Conservation (phyloP, 2,797 vertebrate genomes). For the Acrossocheilus wenchowensis region DNA sequence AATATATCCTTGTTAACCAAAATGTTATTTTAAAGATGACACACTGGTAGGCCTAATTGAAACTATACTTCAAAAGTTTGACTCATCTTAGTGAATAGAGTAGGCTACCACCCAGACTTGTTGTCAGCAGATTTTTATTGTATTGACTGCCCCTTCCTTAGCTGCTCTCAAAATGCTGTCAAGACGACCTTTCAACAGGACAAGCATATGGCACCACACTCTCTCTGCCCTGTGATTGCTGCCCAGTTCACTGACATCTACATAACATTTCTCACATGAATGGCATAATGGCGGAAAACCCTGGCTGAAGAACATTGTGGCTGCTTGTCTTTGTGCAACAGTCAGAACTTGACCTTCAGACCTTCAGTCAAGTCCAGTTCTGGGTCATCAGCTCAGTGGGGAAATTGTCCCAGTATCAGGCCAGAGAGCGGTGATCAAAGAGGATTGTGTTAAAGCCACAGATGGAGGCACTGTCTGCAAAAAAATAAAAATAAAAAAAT, state of each 20-base stretch:
- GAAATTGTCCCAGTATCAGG: not conserved
- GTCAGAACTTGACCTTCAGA: slow-evolving; percentile 14
- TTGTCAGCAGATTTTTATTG: not conserved
- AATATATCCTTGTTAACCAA: not conserved
- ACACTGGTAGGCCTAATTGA: not conserved
- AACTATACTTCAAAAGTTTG: not conserved
- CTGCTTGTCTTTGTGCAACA: slow-evolving; percentile 18
- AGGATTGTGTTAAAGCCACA: not conserved
- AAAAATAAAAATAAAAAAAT: too few species aligned
- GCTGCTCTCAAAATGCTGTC: not conserved
- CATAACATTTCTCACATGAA: not conserved
- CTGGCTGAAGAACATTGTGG: not conserved
- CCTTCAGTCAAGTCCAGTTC: not conserved
- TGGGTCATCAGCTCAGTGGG: slow-evolving; percentile 11
- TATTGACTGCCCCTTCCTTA: not conserved
- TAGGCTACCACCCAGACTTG: not conserved
- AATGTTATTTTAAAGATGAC: not conserved
- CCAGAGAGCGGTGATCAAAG: slow-evolving; percentile 22
- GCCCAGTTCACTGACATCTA: slow-evolving; percentile 2
- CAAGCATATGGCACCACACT: not conserved
- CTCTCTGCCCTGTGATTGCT: not conserved
- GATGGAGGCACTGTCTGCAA: not conserved
- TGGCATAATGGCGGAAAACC: not conserved
- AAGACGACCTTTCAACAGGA: not conserved
- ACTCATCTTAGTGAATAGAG: not conserved